These are phyloP conservation scores for Oenanthe oenanthe DNA, from an alignment of 2,113 vertebrate genomes.

Conservation along the genomic window DNA sequence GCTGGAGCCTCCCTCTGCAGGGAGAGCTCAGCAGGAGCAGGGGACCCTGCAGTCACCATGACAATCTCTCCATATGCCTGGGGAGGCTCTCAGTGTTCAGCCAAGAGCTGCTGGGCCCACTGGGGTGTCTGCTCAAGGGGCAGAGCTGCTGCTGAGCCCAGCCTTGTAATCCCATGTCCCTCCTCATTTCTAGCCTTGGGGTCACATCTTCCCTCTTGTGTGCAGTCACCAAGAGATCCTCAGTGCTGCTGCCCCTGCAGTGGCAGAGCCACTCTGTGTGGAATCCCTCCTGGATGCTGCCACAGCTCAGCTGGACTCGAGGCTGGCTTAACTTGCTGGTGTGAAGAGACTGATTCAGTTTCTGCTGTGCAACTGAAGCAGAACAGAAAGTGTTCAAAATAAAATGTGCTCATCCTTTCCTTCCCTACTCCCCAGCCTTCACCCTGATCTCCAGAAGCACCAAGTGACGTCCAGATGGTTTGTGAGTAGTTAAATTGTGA, in stretches of 20 bases:
- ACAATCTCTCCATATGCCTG: neutral
- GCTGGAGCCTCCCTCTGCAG: rapidly evolving
- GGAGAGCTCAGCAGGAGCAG: neutral
- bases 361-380: neutral
- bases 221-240: neutral
- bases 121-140: rapidly evolving
- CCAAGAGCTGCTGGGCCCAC: neutral
- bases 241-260: rapidly evolving
- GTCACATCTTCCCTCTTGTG: rapidly evolving
- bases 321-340: neutral
- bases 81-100: neutral
- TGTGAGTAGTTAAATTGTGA: neutral
- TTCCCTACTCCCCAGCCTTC: neutral
- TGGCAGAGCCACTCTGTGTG: rapidly evolving
- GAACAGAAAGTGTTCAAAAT: neutral
- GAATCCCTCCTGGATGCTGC: neutral
- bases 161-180: neutral
- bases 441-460: neutral
- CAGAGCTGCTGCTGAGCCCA: neutral
- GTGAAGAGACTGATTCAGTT: neutral
- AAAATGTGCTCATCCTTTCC: neutral
- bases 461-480: rapidly evolving
- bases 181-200: neutral
- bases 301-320: rapidly evolving
- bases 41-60: neutral